These are phyloP conservation scores for Poecile montanus DNA, from an alignment of 2,797 vertebrate species.

Conservation along the genomic window DNA sequence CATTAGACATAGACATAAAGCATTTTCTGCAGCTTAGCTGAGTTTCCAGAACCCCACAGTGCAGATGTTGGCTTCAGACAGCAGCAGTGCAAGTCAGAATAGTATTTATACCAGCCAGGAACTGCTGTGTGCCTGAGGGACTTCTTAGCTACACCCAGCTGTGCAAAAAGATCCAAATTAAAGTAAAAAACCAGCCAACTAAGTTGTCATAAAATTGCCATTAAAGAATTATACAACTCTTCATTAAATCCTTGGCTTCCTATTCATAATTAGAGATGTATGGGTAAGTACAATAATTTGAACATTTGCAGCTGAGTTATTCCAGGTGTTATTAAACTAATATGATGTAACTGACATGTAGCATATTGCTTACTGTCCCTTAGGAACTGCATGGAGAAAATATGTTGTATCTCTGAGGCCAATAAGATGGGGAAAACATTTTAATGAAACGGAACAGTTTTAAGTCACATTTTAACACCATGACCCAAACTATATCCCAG, in stretches of 20 bases:
- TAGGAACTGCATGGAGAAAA: conserved; percentile 8
- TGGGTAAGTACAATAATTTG: conserved; percentile 38
- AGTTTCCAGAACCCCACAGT: neutral
- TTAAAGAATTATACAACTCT: conserved; percentile 14
- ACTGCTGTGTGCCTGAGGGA: neutral
- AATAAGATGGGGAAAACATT: conserved; percentile 25
- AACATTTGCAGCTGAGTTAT: conserved; percentile 25
- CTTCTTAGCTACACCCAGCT: neutral
- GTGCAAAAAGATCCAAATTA: neutral
- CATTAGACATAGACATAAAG: neutral
- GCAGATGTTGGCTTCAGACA: neutral
- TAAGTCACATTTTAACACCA: conserved; percentile 6
- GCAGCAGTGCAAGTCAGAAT: neutral
- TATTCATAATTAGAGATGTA: neutral
- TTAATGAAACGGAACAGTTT: conserved; percentile 26
- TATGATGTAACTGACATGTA: conserved; percentile 42
- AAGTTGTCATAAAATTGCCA: neutral
- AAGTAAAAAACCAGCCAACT: neutral
- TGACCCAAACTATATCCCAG: neutral
- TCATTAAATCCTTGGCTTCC: conserved; percentile 16
- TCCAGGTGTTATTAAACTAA: conserved; percentile 56
- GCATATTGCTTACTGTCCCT: conserved; percentile 29
- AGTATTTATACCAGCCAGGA: neutral
- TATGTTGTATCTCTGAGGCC: conserved; percentile 8
- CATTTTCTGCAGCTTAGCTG: neutral